Base-by-base conservation (phyloP, 1,140 invertebrate genomes). In the Drosophila sp. region DNA sequence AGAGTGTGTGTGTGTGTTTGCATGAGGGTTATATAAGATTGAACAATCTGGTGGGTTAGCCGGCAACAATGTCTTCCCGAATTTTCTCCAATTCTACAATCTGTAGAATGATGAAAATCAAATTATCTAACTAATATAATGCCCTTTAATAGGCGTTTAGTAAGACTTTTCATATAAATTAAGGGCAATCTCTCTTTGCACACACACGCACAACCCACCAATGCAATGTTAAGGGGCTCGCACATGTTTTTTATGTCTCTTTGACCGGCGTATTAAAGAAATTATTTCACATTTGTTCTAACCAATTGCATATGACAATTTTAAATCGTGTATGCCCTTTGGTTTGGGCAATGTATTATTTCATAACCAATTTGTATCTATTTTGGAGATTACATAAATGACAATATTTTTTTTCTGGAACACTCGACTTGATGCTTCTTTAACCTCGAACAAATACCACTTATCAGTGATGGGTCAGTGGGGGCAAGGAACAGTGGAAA, bases 311-410 rank as follows among this genome's bases (percentile, higher is more conserved):
- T 33, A 30, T 62, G 41, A 38, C 17, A n/a, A 10, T 29, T 2
- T 23, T n/a, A 7, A n/a, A 50, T 50, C 3, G 38, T 30, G 29
- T 17, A 25, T 27, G 2, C 8, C 23, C 32, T n/a, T 10, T 7
- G 27, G 50, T 32, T 56, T 7, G 25, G 7, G 7, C 11, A 8
- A 32, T 29, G 11, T 30, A 17, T 4, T 23, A 67, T 82, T 83
- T 79, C 76, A 69, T 83, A 81, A 79, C 40, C 29, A 27, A 66
- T 29, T 41, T 38, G 60, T 76, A 60, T 69, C 47, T 61, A 35
- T 64, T 35, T 50, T 54, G 1, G 29, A 33, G 69, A 68, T 86
- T 86, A 86, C 82, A 86, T 86, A 86, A 86, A 86, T 76, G 75
- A 61, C 17, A 17, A 17, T 17, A 17, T 38, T 38, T 79, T 82